These are phyloP conservation scores for Parazoanthus atlanticus DNA, from an alignment of 92 coral and sea anemone genomes.

Conservation along the genomic window DNA sequence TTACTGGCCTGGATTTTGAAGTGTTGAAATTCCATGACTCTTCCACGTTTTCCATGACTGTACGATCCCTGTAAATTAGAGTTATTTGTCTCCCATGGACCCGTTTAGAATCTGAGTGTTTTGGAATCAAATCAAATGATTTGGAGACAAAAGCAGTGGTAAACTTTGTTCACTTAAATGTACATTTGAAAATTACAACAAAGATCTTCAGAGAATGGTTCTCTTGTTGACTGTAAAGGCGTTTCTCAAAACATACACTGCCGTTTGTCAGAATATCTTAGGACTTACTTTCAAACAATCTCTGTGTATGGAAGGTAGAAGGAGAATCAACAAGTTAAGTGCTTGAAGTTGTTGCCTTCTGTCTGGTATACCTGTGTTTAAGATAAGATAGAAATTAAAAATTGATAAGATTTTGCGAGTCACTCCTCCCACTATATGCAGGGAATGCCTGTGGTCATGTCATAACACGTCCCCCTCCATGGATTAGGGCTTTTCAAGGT, in stretches of 20 bases:
- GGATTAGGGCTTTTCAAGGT: too few species aligned
- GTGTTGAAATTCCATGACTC: background rate
- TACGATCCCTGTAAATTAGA: background rate
- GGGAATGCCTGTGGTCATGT: background rate
- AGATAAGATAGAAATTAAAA: background rate
- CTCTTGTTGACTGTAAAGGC: background rate
- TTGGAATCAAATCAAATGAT: too few species aligned
- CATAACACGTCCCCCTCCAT: too few species aligned
- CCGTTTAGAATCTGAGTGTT: too few species aligned
- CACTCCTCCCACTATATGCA: too few species aligned
- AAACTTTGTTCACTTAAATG: too few species aligned
- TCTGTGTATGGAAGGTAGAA: constrained; percentile 86
- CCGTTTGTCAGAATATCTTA: background rate
- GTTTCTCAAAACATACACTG: too few species aligned
- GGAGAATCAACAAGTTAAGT: constrained; percentile 82
- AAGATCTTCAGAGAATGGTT: background rate
- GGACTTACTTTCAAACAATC: constrained; percentile 85
- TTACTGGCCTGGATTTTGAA: background rate
- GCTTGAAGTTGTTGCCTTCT: constrained; percentile 97
- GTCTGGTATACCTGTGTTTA: constrained; percentile 79
- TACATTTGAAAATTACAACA: background rate
- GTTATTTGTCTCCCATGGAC: background rate
- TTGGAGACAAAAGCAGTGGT: too few species aligned
- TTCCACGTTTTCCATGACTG: background rate
- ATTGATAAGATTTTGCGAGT: too few species aligned